Percentiles rank a stretch among this genome's conserved stretches.
Conservation (phyloP, 2,888 invertebrate genomes). For the Plebejus argus region DNA sequence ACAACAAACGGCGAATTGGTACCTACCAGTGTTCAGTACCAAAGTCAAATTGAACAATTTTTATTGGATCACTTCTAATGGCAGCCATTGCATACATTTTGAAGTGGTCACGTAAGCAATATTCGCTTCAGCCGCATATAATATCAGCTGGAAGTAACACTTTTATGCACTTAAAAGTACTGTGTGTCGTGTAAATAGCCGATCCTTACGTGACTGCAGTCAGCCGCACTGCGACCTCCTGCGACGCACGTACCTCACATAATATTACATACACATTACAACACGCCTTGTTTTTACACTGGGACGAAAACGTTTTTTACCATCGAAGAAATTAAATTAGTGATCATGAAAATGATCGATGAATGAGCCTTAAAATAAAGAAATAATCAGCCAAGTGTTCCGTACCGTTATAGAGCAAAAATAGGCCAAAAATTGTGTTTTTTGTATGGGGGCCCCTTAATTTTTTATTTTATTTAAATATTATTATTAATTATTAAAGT, state of each 20-base stretch:
- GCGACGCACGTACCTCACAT: constrained; percentile 13
- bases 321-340: too few relatives aligned
- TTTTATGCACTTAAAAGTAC: constrained; percentile 29
- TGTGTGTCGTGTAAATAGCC: constrained; percentile 29
- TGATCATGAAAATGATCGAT: too few relatives aligned
- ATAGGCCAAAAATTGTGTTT: too few relatives aligned
- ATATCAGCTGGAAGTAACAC: background rate
- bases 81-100: background rate
- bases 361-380: too few relatives aligned
- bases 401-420: too few relatives aligned
- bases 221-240: constrained; percentile 23
- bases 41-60: background rate
- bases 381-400: too few relatives aligned
- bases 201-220: constrained; percentile 22
- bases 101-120: background rate
- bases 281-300: background rate
- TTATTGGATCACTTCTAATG: background rate
- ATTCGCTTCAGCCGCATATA: constrained; percentile 4
- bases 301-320: too few relatives aligned
- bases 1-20: too few relatives aligned
- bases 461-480: too few relatives aligned
- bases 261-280: background rate
- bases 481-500: too few relatives aligned
- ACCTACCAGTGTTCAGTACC: too few relatives aligned
- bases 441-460: too few relatives aligned